phyloP scores from a whole-genome alignment of 2,113 vertebrate species.

The Cettia cetti region DNA sequence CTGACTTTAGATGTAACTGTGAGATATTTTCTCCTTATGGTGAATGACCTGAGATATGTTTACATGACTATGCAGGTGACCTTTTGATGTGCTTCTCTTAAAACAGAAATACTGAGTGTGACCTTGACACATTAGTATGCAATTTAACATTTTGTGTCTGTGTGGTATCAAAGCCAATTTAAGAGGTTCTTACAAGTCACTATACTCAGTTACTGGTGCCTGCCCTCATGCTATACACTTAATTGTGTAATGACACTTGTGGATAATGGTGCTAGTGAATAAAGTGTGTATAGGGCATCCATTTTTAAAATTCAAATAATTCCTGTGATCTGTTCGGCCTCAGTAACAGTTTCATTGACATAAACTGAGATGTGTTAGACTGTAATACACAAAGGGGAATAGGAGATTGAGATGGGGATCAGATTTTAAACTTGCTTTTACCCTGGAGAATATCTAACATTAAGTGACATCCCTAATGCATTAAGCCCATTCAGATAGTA shows the following conservation, averaged over 20 bases:
- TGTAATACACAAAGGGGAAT: neutral
- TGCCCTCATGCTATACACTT: neutral
- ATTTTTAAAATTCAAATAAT: neutral
- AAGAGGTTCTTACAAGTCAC: neutral
- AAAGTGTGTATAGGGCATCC: neutral
- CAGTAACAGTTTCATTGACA: neutral
- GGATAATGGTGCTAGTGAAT: neutral
- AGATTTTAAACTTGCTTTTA: constrained; percentile 7
- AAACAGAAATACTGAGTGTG: neutral
- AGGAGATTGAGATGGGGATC: neutral
- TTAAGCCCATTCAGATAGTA: neutral
- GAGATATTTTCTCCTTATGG: neutral
- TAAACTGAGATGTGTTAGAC: neutral
- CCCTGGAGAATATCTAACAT: neutral
- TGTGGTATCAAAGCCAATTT: neutral
- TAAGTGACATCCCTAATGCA: neutral
- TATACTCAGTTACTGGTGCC: neutral
- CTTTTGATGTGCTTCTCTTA: neutral
- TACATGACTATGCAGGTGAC: neutral
- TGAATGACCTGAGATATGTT: neutral
- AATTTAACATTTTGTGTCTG: neutral
- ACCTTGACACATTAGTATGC: neutral
- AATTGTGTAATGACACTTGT: neutral
- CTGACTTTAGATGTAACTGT: neutral
- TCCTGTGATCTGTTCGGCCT: neutral